A percentile compares a stretch with the other conserved stretches of the same genome.
Conservation (phyloP, 1,140 invertebrate genomes). For the Lordiphosa stackelbergi region DNA sequence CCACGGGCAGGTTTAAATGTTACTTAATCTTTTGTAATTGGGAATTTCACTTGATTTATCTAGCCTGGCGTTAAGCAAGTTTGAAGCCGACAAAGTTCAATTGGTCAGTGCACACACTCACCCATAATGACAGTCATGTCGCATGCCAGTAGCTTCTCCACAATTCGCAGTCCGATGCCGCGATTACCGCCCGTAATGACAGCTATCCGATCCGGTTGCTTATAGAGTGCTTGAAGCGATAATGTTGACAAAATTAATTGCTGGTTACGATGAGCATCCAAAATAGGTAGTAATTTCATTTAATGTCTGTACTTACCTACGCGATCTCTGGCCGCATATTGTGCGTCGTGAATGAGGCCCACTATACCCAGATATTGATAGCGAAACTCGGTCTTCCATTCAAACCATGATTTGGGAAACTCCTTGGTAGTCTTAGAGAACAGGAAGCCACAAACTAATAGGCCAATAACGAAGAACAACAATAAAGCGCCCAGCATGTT, state of each 20-base stretch:
- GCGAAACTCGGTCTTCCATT: constrained; percentile 78
- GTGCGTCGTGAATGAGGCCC: constrained; percentile 79
- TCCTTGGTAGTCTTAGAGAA: constrained; percentile 73
- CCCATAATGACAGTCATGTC: constrained; percentile 92
- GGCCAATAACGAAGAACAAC: constrained; percentile 29
- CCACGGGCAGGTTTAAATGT: constrained; percentile 26
- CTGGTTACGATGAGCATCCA: constrained; percentile 9
- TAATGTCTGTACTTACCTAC: constrained; percentile 77
- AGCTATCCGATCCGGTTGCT: constrained; percentile 83
- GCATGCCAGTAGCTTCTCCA: constrained; percentile 86
- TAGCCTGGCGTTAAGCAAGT: constrained; percentile 10
- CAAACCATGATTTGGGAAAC: constrained; percentile 72
- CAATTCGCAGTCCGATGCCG: constrained; percentile 90
- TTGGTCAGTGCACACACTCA: constrained; percentile 72
- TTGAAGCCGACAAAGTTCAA: constrained; percentile 11
- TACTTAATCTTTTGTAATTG: constrained; percentile 29
- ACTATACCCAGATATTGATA: constrained; percentile 79
- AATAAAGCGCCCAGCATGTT: constrained; percentile 33
- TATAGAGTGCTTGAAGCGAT: constrained; percentile 78
- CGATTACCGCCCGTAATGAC: constrained; percentile 92
- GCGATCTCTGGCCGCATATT: constrained; percentile 78
- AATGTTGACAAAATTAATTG: constrained; percentile 34
- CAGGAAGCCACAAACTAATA: constrained; percentile 54
- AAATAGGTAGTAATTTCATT: background rate
- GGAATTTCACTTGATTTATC: constrained; percentile 17